Percentiles rank a stretch among this genome's conserved stretches.
Conservation (phyloP, 2,113 vertebrate species). For the Plecotus auritus region DNA sequence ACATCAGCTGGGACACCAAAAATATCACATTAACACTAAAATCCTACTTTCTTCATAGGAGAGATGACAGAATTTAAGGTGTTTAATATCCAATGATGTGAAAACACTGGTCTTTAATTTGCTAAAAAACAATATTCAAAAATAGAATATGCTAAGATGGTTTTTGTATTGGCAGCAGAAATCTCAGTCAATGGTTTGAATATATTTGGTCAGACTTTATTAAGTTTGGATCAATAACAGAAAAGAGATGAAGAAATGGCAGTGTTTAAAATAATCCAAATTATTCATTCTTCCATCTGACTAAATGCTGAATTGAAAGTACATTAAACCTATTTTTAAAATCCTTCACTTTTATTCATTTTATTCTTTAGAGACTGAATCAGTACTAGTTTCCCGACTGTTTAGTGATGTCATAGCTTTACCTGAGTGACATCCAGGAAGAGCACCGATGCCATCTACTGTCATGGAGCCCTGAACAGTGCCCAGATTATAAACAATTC, state of each 20-base stretch:
- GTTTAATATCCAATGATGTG: not conserved
- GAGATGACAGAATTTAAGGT: not conserved
- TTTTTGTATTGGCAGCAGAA: not conserved
- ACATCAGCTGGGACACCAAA: not conserved
- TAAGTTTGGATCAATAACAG: not conserved
- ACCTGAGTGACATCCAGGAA: constrained; percentile 85
- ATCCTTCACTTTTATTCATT: not conserved
- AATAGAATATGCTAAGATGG: not conserved
- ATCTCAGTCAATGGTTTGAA: constrained; percentile 4
- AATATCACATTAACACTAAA: constrained; percentile 12
- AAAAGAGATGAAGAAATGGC: not conserved
- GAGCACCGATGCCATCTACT: constrained; percentile 83
- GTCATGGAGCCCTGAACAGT: constrained; percentile 79
- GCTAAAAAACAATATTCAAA: constrained; percentile 7
- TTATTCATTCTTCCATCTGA: not conserved
- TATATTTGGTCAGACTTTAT: not conserved
- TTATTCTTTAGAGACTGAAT: not conserved
- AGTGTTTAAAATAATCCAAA: constrained; percentile 43
- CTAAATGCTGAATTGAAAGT: not conserved
- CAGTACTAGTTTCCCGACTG: not conserved
- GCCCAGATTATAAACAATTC: constrained; percentile 94
- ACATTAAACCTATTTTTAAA: constrained; percentile 16
- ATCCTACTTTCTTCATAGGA: not conserved
- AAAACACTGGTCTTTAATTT: constrained; percentile 12
- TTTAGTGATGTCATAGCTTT: constrained; percentile 58